phyloP scores from a whole-genome alignment of 2,797 vertebrate species.

The Uromys caudimaculatus region DNA sequence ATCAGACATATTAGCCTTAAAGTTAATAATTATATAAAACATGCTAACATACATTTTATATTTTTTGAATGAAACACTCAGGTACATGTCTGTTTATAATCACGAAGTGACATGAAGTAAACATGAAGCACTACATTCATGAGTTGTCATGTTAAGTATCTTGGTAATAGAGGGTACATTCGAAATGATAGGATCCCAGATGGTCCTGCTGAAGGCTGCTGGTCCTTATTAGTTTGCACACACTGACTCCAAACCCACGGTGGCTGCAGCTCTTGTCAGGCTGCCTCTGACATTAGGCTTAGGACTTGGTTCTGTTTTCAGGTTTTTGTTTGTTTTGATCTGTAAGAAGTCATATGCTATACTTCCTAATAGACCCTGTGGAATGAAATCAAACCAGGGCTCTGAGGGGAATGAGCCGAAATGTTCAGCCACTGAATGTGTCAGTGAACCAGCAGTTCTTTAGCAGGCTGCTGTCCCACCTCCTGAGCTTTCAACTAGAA shows the following conservation, averaged over 20 bases:
- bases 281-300: slow-evolving; percentile 46
- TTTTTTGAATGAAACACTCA: slow-evolving; percentile 38
- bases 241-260: slow-evolving; percentile 69
- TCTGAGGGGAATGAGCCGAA: slow-evolving; percentile 48
- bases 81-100: slow-evolving; percentile 50
- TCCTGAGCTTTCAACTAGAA: background rate
- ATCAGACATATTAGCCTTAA: slow-evolving; percentile 14
- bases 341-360: slow-evolving; percentile 56
- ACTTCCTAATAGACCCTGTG: slow-evolving; percentile 33
- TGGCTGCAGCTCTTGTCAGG: slow-evolving; percentile 38
- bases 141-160: slow-evolving; percentile 40
- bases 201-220: background rate
- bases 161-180: slow-evolving; percentile 5
- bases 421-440: slow-evolving; percentile 24
- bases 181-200: slow-evolving; percentile 28
- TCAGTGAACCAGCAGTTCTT: background rate
- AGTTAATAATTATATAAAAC: slow-evolving; percentile 38
- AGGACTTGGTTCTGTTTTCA: background rate
- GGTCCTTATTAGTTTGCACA: slow-evolving; percentile 22
- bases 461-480: background rate
- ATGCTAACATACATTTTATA: slow-evolving; percentile 37
- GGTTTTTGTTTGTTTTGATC: background rate
- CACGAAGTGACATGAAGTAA: background rate
- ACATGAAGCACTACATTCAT: background rate
- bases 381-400: slow-evolving; percentile 72